Conservation (phyloP, 2,797 vertebrate genomes). For the Urophycis tenuis region DNA sequence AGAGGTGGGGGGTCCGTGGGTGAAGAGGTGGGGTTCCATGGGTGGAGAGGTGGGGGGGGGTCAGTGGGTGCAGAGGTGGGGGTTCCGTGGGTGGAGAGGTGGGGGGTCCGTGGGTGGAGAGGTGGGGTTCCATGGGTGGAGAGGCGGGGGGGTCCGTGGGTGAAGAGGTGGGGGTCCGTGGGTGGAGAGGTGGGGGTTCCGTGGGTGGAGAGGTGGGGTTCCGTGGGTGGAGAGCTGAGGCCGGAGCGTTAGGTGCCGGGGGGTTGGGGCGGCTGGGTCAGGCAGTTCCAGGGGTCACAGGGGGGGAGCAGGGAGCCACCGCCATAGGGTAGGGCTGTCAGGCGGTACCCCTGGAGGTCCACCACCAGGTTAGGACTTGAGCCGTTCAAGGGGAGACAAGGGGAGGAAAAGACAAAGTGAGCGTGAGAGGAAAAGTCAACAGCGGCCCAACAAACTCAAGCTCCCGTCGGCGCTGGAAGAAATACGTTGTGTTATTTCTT, state of each 20-base stretch:
- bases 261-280: conserved; percentile 73
- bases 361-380: conserved; percentile 76
- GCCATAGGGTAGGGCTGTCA: conserved; percentile 67
- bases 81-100: conserved; percentile 6
- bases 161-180: conserved; percentile 29
- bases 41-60: conserved; percentile 12
- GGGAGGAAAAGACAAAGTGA: conserved; percentile 8
- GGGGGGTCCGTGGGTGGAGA: conserved; percentile 54
- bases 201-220: not conserved
- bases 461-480: too few species aligned
- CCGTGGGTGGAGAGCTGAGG: conserved; percentile 53
- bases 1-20: too few species aligned
- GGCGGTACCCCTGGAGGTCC: conserved; percentile 72
- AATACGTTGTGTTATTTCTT: not conserved
- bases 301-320: conserved; percentile 60
- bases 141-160: not conserved
- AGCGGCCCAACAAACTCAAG: not conserved
- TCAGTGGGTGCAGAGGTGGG: conserved; percentile 29
- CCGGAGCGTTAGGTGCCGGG: conserved; percentile 45
- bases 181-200: conserved; percentile 11
- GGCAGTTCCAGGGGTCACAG: conserved; percentile 81
- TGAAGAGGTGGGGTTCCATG: not conserved
- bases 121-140: conserved; percentile 8
- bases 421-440: not conserved
- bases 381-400: conserved; percentile 33